Base-by-base conservation (phyloP, 2,113 vertebrate species). In the Galeopterus variegatus region DNA sequence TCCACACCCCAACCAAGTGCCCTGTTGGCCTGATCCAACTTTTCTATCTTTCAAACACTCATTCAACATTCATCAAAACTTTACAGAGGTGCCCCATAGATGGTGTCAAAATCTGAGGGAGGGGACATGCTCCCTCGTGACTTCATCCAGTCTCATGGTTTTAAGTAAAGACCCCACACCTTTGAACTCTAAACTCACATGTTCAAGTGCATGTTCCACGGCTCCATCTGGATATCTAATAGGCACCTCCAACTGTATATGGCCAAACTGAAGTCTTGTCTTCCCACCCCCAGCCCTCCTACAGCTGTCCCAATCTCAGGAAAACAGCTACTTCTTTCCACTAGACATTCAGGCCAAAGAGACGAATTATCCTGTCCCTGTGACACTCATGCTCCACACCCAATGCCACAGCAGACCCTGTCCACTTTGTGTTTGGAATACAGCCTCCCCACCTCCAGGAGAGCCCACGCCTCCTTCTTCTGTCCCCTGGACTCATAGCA, bases 101-200 rank as follows among this genome's bases (percentile, higher is more conserved):
- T 3, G 5, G 45, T 41, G 41, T 50, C 82, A 50, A 21, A 75
- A 56, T 54, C 79, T 0, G 23, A 84, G 4, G 24, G 62, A 24
- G 41, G 91, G 41, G 28, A 54, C 48, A 28, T 4, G 0, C 31
- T 62, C 48, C 31, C 24, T n/a, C 36, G 15, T 0, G n/a, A 48
- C 70, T 36, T 58, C n/a, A 23, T 64, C 41, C 45, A 50, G 26
- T 23, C 45, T 64, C 70, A 12, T 4, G 12, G 65, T 56, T 88
- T 77, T 48, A 31, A 56, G 82, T 14, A 77, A n/a, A n/a, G n/a
- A n/a, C n/a, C 62, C n/a, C 0, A 89, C 19, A 8, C 52, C 87
- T 26, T 45, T 95, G 81, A 95, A 79, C 31, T 41, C 58, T 60
- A 54, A 93, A 75, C 13, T 77, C 65, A 81, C 56, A 79, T 17